Evolutionary conservation across 2,888 invertebrate species (phyloP).

Genomic region (Brachypalpus laphriformis): DNA sequence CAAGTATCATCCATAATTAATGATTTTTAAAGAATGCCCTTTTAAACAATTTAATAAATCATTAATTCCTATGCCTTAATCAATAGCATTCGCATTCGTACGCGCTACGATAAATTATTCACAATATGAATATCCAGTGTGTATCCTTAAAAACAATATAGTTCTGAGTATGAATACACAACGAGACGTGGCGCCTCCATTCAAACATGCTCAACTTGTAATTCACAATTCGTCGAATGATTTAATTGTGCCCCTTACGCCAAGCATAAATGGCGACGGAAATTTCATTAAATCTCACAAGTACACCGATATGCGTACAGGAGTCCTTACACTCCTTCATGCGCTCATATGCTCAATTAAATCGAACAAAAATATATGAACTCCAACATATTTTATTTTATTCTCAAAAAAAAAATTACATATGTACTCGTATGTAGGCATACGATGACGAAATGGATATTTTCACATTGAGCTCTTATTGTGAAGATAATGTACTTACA

Average conservation of each 20-base stretch:
- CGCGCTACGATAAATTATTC: constrained; percentile 31
- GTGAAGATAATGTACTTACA: constrained; percentile 2
- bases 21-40: background rate
- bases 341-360: constrained; percentile 66
- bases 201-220: constrained; percentile 43
- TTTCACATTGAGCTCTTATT: constrained; percentile 4
- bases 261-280: constrained; percentile 30
- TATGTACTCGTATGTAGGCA: too few relatives aligned
- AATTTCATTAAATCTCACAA: constrained; percentile 70
- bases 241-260: constrained; percentile 57
- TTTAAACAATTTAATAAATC: background rate
- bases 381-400: constrained; percentile 44
- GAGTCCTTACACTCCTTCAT: constrained; percentile 7
- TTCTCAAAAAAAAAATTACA: background rate
- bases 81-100: constrained; percentile 35
- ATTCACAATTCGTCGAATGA: constrained; percentile 66
- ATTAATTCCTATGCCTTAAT: constrained; percentile 1
- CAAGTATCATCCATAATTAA: background rate
- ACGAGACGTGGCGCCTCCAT: background rate
- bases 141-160: constrained; percentile 21
- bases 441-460: constrained; percentile 1
- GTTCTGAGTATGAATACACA: background rate
- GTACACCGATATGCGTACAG: constrained; percentile 30
- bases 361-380: constrained; percentile 49
- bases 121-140: constrained; percentile 7